Conservation (phyloP, 2,888 invertebrate species). For the Conomelus anceps region DNA sequence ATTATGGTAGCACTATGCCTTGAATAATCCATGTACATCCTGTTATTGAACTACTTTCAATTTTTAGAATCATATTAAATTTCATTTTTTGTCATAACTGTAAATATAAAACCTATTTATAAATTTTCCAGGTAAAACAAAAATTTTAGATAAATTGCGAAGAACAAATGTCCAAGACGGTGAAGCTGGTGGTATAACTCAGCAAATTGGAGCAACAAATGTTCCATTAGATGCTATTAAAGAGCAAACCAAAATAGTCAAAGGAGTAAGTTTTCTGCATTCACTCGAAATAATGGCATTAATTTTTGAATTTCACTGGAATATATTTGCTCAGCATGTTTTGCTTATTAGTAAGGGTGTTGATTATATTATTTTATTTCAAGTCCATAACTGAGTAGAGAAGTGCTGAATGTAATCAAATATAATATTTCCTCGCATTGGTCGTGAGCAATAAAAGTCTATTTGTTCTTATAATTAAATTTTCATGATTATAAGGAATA, state of each 20-base stretch:
- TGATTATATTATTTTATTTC: no score
- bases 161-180: constrained; percentile 88
- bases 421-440: no score
- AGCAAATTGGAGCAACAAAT: constrained; percentile 99
- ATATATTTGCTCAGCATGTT: no score
- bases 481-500: no score
- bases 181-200: constrained; percentile 99
- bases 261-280: constrained; percentile 58
- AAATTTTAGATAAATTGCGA: constrained; percentile 91
- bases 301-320: background rate
- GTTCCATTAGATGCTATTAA: constrained; percentile 93
- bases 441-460: no score
- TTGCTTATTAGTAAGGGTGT: no score
- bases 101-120: background rate
- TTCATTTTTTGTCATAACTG: background rate
- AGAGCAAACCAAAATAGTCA: constrained; percentile 90
- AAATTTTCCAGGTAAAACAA: constrained; percentile 68
- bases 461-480: no score
- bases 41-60: background rate
- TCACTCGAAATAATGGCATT: background rate
- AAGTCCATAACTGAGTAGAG: no score
- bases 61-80: background rate
- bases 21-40: no score
- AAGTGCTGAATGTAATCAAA: no score
- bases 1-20: no score